Evolutionary conservation across 2,888 invertebrate genomes (phyloP).

Genomic region (Limulus polyphemus): DNA sequence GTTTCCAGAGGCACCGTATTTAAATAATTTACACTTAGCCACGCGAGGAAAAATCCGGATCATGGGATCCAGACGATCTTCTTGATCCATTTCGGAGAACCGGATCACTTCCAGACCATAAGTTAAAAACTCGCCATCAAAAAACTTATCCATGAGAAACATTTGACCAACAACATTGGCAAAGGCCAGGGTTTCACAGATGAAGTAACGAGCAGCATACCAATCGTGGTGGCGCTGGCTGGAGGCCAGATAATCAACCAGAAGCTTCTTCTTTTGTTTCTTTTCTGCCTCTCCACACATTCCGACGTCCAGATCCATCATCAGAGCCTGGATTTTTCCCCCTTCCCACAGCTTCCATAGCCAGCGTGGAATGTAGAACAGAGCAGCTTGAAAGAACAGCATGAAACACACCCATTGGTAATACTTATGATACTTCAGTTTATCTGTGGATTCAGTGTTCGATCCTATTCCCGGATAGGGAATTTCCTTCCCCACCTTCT

Average conservation of each 20-base stretch:
- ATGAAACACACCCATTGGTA: slow-evolving; percentile 61
- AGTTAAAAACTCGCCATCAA: slow-evolving; percentile 84
- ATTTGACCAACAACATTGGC: slow-evolving; percentile 87
- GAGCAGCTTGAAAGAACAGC: slow-evolving; percentile 86
- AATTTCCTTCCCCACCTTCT: slow-evolving; percentile 18
- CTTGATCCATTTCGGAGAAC: slow-evolving; percentile 84
- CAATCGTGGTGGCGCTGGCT: slow-evolving; percentile 84
- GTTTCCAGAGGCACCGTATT: slow-evolving; percentile 80
- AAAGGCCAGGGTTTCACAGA: slow-evolving; percentile 77
- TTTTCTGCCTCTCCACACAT: slow-evolving; percentile 76
- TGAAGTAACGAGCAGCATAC: slow-evolving; percentile 90
- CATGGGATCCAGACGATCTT: slow-evolving; percentile 83
- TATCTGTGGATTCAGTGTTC: slow-evolving; percentile 6
- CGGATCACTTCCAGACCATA: slow-evolving; percentile 81
- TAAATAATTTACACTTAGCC: slow-evolving; percentile 90
- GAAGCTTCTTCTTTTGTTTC: slow-evolving; percentile 85
- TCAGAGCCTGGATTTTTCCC: slow-evolving; percentile 84
- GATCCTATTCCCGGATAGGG: slow-evolving; percentile 11
- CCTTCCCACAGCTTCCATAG: slow-evolving; percentile 85
- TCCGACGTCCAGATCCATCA: slow-evolving; percentile 91
- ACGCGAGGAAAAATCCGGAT: slow-evolving; percentile 86
- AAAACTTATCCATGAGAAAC: slow-evolving; percentile 88
- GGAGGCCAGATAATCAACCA: slow-evolving; percentile 84
- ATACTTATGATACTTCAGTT: slow-evolving; percentile 20
- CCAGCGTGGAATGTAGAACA: slow-evolving; percentile 90